Base-by-base conservation (phyloP, 2,113 vertebrate genomes). In the Sinocyclocheilus grahami region DNA sequence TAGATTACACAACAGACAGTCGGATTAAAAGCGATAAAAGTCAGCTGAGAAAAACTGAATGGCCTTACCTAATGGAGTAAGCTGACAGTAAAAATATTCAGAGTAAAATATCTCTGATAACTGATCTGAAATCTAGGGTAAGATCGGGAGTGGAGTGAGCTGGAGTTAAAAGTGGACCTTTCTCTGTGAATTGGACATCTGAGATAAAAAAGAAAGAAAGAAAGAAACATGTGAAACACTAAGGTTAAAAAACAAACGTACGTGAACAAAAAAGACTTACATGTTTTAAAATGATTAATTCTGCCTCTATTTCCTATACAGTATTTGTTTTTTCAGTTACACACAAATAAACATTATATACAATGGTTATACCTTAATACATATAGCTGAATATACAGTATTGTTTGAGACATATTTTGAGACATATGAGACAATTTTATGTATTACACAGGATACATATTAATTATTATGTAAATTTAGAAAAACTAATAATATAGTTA, bases 1-100 rank as follows among this genome's bases (percentile, higher is more conserved):
- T 71, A 69, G 27, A 82, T 80, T 80, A 80, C 12, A 80, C 12
- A 80, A 80, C 22, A 53, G 79, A 46, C 22, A 65, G 39, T 51
- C 3, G 14, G 60, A 67, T 14, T 69, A 67, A 82, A 82, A 71
- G 63, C 12, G 3, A 71, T 82, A 82, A 71, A 82, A 82, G 63
- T 82, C 46, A 33, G 46, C 16, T 53, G 24, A 53, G 51, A 82
- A 82, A 69, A 81, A 82, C 4, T 24, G 27, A 69, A 55, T 53
- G 5, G 46, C 42, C 65, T 82, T 37, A 53, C 27, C 53, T 82
- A 71, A 55, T 82, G 46, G 65, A 71, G 33, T 82, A 53, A 51
- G 65, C 24, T 82, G 62, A 48, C 63, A n/a, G 14, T 51, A 53
- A 33, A 82, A 51, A 69, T 13, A 65, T 65, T 27, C n/a, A 48